phyloP scores from a whole-genome alignment of 1,140 invertebrate species.

The Meloidogyne exigua region DNA sequence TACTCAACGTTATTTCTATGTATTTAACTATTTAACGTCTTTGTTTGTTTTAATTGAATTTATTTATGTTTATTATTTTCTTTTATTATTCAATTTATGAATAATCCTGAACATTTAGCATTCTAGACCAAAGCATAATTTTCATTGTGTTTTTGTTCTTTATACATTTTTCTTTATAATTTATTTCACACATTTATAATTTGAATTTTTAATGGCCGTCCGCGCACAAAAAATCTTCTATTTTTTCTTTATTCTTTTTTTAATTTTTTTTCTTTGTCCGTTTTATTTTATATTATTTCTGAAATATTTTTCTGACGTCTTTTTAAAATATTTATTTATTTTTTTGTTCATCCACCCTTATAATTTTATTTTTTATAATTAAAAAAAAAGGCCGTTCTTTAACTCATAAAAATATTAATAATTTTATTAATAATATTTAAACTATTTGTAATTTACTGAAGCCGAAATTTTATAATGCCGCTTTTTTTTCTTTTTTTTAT shows the following conservation, averaged over 20 bases:
- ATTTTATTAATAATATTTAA: no score
- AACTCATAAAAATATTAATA: no score
- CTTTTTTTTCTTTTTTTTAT: neutral
- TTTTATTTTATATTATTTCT: neutral
- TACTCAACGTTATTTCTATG: no score
- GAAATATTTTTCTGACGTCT: neutral
- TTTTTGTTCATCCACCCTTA: neutral
- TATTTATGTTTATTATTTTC: no score
- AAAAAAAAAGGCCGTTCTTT: neutral
- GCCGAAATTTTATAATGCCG: no score
- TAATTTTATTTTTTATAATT: neutral
- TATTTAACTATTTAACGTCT: no score
- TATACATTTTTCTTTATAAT: constrained; percentile 5
- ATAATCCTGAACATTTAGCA: neutral
- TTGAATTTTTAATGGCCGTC: constrained; percentile 2
- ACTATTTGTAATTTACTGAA: no score
- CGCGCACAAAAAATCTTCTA: neutral
- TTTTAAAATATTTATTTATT: neutral
- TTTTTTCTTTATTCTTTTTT: neutral
- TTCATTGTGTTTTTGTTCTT: neutral
- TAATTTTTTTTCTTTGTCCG: neutral
- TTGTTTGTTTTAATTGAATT: neutral
- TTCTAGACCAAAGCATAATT: neutral
- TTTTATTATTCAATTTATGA: no score
- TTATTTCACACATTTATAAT: constrained; percentile 5